These are phyloP conservation scores for Hafferia zeledoni DNA, from an alignment of 2,797 vertebrate genomes.

Conservation along the genomic window DNA sequence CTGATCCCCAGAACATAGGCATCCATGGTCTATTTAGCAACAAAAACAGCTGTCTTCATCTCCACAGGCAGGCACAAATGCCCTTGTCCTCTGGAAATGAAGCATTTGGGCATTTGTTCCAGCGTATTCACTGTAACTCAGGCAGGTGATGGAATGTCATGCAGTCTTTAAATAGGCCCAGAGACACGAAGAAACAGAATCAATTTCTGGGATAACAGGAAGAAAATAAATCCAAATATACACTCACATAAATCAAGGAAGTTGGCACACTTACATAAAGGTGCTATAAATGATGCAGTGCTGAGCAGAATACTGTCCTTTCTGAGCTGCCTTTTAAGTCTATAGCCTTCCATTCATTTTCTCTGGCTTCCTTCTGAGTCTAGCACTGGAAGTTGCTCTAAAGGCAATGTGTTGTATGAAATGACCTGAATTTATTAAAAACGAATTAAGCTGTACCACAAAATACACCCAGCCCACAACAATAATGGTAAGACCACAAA, in stretches of 20 bases:
- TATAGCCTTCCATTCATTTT: neutral
- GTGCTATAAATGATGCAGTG: neutral
- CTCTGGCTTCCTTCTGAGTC: neutral
- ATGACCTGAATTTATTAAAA: neutral
- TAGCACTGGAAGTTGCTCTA: neutral
- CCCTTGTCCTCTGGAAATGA: neutral
- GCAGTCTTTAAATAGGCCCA: neutral
- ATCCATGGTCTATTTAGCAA: too few relatives aligned
- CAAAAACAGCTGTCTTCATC: neutral
- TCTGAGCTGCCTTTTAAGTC: neutral
- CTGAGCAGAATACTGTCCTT: neutral
- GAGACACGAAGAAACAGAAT: neutral
- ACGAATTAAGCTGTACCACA: neutral
- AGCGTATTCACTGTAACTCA: neutral
- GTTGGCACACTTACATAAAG: neutral
- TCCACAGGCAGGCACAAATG: neutral
- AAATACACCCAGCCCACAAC: neutral
- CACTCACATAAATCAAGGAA: constrained; percentile 20
- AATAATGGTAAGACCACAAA: neutral
- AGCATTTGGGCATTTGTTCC: neutral
- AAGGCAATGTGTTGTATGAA: neutral
- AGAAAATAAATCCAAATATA: constrained; percentile 37
- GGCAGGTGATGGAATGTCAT: neutral
- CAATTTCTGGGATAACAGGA: neutral
- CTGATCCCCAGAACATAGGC: neutral